These are phyloP conservation scores for Carpatolechia fugitivella DNA, from an alignment of 2,888 invertebrate genomes.

Conservation along the genomic window DNA sequence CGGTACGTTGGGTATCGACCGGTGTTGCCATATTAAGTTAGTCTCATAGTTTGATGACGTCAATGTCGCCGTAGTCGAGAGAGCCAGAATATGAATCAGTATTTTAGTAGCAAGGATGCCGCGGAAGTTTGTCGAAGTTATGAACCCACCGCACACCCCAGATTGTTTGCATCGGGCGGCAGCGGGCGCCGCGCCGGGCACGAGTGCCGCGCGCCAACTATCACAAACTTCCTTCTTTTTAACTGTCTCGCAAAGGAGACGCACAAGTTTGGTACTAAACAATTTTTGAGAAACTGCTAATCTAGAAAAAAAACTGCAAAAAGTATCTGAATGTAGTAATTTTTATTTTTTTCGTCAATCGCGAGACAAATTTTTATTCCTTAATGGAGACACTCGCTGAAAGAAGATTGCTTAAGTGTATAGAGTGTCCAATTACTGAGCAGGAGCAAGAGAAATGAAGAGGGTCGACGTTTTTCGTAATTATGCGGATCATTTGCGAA, in stretches of 20 bases:
- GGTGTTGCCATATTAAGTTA: not conserved
- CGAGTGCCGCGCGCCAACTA: slow-evolving; percentile 43
- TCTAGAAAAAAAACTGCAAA: not conserved
- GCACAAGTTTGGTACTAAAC: slow-evolving; percentile 42
- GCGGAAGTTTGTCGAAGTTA: slow-evolving; percentile 53
- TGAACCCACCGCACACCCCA: slow-evolving; percentile 47
- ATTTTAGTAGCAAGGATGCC: slow-evolving; percentile 38
- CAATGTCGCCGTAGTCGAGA: slow-evolving; percentile 1
- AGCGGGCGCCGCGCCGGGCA: not conserved
- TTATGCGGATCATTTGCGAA: slow-evolving; percentile 76
- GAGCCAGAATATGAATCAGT: slow-evolving; percentile 32
- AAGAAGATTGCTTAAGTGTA: slow-evolving; percentile 36
- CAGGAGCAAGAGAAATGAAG: slow-evolving; percentile 62
- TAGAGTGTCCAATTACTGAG: slow-evolving; percentile 57
- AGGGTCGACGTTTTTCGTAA: slow-evolving; percentile 75
- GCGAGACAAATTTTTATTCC: not conserved
- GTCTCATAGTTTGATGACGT: slow-evolving; percentile 5
- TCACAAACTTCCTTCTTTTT: slow-evolving; percentile 54
- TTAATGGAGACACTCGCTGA: slow-evolving; percentile 27
- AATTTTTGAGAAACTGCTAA: slow-evolving; percentile 16
- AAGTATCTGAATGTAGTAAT: not conserved
- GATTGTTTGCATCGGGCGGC: slow-evolving; percentile 50
- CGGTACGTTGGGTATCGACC: not conserved
- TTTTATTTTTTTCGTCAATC: not conserved
- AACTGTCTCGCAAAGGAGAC: slow-evolving; percentile 39